Base-by-base conservation (phyloP, 2,113 vertebrate genomes). In the Arothron firmamentum region DNA sequence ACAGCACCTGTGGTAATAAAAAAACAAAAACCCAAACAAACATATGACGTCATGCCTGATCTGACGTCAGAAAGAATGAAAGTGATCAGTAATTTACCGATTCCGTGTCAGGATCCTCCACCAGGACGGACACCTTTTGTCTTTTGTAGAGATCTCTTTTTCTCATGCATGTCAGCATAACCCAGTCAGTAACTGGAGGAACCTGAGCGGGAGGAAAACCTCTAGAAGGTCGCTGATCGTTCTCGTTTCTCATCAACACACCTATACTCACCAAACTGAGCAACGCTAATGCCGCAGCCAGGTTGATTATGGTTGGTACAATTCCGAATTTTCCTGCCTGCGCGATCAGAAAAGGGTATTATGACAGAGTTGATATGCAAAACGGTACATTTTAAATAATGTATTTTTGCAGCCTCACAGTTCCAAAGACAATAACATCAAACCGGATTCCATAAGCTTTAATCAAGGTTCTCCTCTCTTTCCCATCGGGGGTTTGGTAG, bases 401-500 rank as follows among this genome's bases (percentile, higher is more conserved):
- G 14, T 11, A 17, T 17, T 14, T 45, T n/a, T 20, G 52, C 18
- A 42, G 59, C 59, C 84, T 81, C 85, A 95, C 94, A 78, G 92
- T 93, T 77, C 94, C 94, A 70, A 93, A 94, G 41, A 95, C 93
- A 7, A 95, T 82, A 82, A 95, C 67, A 54, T 94, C 89, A 52
- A 96, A 93, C 16, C 93, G 93, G 75, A 96, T 95, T 63, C 94
- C 93, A 0, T 92, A 95, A 1, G 92, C 93, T 84, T 96, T 96
- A 76, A 90, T 77, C 49, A 96, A 89, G 0, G 90, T 94, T 76
- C 95, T 90, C 10, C 54, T 82, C 42, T 96, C 93, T 0, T 11
- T 38, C 56, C 83, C 92, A 0, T 77, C 49, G 0, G 23, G 48
- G 11, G 84, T 83, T 43, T 15, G 88, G 83, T 88, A 95, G 83